Percentiles rank a stretch among this genome's conserved stretches.
Evolutionary conservation across 2,113 vertebrate genomes (phyloP).

Genomic region (Phoenicopterus ruber): DNA sequence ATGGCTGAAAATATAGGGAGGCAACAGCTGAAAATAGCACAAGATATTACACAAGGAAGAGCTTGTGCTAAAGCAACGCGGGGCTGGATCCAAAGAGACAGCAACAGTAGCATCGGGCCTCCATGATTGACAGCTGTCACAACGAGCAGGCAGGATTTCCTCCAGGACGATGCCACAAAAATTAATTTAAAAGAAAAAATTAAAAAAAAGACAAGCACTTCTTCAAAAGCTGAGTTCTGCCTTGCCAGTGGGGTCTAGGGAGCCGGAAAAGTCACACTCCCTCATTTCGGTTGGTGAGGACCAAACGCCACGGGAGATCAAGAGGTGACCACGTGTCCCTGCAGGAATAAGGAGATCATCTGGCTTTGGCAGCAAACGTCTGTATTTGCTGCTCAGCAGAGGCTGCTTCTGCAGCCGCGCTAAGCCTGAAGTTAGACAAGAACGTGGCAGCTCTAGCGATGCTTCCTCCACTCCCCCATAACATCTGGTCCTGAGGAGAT

Average conservation of each 20-base stretch:
- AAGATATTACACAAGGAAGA: background rate
- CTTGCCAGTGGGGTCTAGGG: background rate
- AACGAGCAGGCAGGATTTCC: background rate
- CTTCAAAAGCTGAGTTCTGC: background rate
- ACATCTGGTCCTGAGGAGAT: background rate
- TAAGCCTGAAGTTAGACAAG: background rate
- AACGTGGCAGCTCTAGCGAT: background rate
- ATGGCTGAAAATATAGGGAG: background rate
- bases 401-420: background rate
- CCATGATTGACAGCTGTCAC: background rate
- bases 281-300: background rate
- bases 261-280: no score
- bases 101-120: fast-evolving
- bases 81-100: background rate
- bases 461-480: background rate
- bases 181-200: no score
- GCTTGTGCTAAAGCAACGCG: fast-evolving
- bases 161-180: background rate
- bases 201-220: no score
- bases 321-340: background rate
- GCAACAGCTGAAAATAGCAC: background rate
- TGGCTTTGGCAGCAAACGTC: background rate
- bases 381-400: background rate
- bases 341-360: background rate
- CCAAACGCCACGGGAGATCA: background rate